A percentile compares a stretch with the other conserved stretches of the same genome.
phyloP scores from a whole-genome alignment of 2,113 vertebrate species.

The Thalassarche chlororhynchos region DNA sequence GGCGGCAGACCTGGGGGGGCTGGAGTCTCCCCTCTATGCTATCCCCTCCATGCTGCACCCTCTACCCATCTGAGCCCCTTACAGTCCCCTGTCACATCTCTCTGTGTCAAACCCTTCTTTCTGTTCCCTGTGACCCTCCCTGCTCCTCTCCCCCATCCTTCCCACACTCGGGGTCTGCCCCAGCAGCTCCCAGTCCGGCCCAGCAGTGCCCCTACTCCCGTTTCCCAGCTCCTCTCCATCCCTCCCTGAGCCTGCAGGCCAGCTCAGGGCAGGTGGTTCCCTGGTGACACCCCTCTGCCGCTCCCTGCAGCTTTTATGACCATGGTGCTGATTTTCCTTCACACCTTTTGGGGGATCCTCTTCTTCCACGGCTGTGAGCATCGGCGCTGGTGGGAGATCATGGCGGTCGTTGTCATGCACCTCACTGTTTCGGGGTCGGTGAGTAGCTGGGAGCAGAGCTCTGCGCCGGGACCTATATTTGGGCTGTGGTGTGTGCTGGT shows the following conservation, averaged over 20 bases:
- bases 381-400: constrained; percentile 73
- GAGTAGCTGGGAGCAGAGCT: constrained; percentile 19
- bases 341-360: constrained; percentile 82
- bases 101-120: neutral
- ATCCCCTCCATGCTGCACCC: neutral
- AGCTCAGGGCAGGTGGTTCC: neutral
- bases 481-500: neutral
- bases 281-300: neutral
- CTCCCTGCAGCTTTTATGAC: constrained; percentile 78
- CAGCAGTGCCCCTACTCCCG: neutral
- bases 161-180: accelerated
- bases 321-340: constrained; percentile 79
- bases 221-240: neutral
- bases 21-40: neutral
- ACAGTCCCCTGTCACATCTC: neutral
- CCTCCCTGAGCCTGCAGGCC: neutral
- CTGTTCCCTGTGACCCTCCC: neutral
- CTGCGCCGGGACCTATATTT: accelerated
- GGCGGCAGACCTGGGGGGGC: accelerated
- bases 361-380: constrained; percentile 82
- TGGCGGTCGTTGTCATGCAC: constrained; percentile 64
- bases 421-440: constrained; percentile 77
- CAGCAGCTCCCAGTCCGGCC: neutral
- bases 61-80: neutral
- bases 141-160: neutral